Percentiles rank a stretch among this genome's conserved stretches.
Conservation (phyloP, 1,140 invertebrate species). For the Liolophura sinensis region DNA sequence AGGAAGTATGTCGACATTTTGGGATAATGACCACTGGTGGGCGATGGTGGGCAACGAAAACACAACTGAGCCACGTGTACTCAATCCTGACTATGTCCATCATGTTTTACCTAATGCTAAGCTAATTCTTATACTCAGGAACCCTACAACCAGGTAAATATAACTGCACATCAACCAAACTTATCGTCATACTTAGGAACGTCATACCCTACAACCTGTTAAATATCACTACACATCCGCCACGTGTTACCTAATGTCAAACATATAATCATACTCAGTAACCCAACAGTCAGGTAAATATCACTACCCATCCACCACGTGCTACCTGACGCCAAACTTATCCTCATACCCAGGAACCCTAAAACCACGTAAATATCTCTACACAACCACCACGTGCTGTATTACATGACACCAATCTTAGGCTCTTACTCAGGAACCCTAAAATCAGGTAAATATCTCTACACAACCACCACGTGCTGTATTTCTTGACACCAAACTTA, state of each 20-base stretch:
- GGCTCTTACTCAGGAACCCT: conserved; percentile 45
- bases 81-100: conserved; percentile 41
- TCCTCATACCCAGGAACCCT: conserved; percentile 45
- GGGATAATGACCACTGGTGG: conserved; percentile 49
- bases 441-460: conserved; percentile 34
- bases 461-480: conserved; percentile 18
- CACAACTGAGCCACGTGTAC: conserved; percentile 31
- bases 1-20: conserved; percentile 46
- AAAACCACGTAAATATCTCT: conserved; percentile 34
- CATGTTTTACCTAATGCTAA: conserved; percentile 39
- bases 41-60: conserved; percentile 39
- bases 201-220: too few relatives aligned
- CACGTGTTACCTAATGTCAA: conserved; percentile 37
- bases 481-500: too few relatives aligned
- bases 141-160: conserved; percentile 46
- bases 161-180: too few relatives aligned
- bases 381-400: conserved; percentile 5
- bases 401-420: conserved; percentile 38
- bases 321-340: conserved; percentile 40
- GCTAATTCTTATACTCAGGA: conserved; percentile 43
- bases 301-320: conserved; percentile 40
- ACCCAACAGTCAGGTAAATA: too few relatives aligned
- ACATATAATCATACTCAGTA: too few relatives aligned
- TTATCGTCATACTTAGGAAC: too few relatives aligned
- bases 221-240: too few relatives aligned